phyloP scores from a whole-genome alignment of 64 coral and sea anemone species.

The Actinia tenebrosa region DNA sequence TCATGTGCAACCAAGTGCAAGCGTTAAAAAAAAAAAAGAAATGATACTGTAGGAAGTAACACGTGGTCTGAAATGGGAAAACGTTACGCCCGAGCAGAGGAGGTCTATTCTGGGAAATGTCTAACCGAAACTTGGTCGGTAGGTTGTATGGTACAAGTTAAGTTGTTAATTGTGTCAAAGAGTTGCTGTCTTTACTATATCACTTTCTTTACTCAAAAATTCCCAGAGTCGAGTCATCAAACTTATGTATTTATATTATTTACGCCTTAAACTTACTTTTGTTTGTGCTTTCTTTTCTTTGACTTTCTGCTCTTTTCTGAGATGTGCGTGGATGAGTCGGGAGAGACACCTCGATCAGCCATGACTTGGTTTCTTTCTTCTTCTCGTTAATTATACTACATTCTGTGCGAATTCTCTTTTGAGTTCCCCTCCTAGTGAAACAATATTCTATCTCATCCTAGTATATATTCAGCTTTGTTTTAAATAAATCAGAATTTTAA shows the following conservation, averaged over 20 bases:
- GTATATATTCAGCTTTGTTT: background rate
- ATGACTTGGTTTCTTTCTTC: background rate
- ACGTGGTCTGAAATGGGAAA: too few species aligned
- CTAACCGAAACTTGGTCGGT: too few species aligned
- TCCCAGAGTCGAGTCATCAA: too few species aligned
- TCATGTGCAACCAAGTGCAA: too few species aligned
- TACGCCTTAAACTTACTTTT: slow-evolving; percentile 22
- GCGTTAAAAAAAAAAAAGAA: too few species aligned
- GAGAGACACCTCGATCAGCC: slow-evolving; percentile 68
- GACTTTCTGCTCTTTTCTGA: slow-evolving; percentile 52
- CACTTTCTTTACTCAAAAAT: too few species aligned
- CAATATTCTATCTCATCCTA: background rate
- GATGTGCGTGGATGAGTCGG: slow-evolving; percentile 81
- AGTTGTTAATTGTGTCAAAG: too few species aligned
- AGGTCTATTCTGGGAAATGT: too few species aligned
- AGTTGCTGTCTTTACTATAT: too few species aligned
- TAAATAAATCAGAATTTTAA: background rate
- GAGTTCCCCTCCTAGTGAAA: background rate
- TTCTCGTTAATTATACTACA: background rate
- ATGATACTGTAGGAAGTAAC: too few species aligned
- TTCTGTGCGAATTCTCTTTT: background rate
- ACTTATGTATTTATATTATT: background rate
- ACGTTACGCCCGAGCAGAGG: too few species aligned
- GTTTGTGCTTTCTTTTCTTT: slow-evolving; percentile 65
- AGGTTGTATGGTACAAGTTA: too few species aligned